Conservation (phyloP, 30 jellyfish, hydroid and myxozoan genomes). For the Aurelia aurita complex sp. Pacific region DNA sequence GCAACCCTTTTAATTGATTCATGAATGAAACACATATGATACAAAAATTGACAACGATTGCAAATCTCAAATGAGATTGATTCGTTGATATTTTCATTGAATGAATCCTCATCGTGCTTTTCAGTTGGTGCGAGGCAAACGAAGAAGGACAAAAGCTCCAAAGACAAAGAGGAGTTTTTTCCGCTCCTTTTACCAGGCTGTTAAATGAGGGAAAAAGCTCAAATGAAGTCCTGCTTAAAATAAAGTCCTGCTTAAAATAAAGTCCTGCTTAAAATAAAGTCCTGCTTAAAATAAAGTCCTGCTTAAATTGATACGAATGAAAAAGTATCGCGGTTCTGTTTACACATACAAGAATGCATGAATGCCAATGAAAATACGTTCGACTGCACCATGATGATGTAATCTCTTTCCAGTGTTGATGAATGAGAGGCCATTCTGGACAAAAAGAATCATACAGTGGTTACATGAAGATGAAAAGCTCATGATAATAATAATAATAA, state of each 20-base stretch:
- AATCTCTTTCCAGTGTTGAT: slow-evolving; percentile 39
- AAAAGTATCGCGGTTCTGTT: slow-evolving; percentile 25
- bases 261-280: not conserved
- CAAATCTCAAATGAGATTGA: too few relatives aligned
- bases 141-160: not conserved
- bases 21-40: too few relatives aligned
- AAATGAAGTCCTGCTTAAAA: not conserved
- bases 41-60: too few relatives aligned
- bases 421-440: slow-evolving; percentile 46
- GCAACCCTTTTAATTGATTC: too few relatives aligned
- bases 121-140: not conserved
- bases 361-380: slow-evolving; percentile 8
- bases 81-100: too few relatives aligned
- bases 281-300: too few relatives aligned
- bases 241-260: not conserved
- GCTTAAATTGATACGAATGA: slow-evolving; percentile 16
- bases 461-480: slow-evolving; percentile 2
- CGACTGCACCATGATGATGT: slow-evolving; percentile 34
- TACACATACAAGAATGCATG: slow-evolving; percentile 53
- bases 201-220: not conserved
- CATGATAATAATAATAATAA: not conserved
- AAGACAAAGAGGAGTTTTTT: not conserved
- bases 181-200: too few relatives aligned
- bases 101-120: too few relatives aligned
- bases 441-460: slow-evolving; percentile 38